These are phyloP conservation scores for Acanthurus leucopareius DNA, from an alignment of 2,797 vertebrate species.

Conservation along the genomic window DNA sequence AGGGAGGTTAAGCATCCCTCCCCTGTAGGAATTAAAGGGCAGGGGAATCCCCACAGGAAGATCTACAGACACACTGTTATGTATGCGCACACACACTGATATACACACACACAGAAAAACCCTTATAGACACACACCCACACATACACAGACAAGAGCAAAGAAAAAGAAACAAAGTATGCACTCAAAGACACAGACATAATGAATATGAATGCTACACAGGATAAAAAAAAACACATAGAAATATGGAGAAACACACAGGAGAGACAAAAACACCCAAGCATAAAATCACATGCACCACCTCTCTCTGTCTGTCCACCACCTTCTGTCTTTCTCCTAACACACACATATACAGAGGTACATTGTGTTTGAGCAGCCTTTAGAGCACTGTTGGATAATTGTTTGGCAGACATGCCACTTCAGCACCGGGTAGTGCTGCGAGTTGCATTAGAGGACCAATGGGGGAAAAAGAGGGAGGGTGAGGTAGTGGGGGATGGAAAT, in stretches of 20 bases:
- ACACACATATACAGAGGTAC: slow-evolving; percentile 50
- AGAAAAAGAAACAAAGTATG: slow-evolving; percentile 43
- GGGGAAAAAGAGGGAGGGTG: slow-evolving; percentile 17
- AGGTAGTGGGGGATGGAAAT: slow-evolving; percentile 58
- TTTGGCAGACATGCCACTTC: slow-evolving; percentile 80
- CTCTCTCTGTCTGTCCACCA: slow-evolving; percentile 34
- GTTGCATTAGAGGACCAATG: slow-evolving; percentile 66
- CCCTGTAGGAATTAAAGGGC: slow-evolving; percentile 63
- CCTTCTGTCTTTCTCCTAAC: slow-evolving; percentile 25
- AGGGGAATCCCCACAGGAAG: slow-evolving; percentile 68
- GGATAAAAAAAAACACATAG: slow-evolving; percentile 1
- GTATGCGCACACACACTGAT: slow-evolving; percentile 43
- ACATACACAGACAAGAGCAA: slow-evolving; percentile 39
- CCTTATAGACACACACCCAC: slow-evolving; percentile 41
- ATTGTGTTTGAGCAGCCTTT: slow-evolving; percentile 71
- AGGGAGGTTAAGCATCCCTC: slow-evolving; percentile 70
- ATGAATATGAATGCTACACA: slow-evolving; percentile 59
- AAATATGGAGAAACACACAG: slow-evolving; percentile 44
- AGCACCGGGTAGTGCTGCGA: slow-evolving; percentile 72
- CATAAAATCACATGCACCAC: slow-evolving; percentile 49
- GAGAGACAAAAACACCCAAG: slow-evolving; percentile 41
- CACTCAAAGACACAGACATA: slow-evolving; percentile 29
- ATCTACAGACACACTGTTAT: slow-evolving; percentile 60
- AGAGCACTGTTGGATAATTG: slow-evolving; percentile 77
- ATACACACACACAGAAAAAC: slow-evolving; percentile 21